Conservation (phyloP, 2,888 invertebrate species). For the Carterocephalus palaemon region DNA sequence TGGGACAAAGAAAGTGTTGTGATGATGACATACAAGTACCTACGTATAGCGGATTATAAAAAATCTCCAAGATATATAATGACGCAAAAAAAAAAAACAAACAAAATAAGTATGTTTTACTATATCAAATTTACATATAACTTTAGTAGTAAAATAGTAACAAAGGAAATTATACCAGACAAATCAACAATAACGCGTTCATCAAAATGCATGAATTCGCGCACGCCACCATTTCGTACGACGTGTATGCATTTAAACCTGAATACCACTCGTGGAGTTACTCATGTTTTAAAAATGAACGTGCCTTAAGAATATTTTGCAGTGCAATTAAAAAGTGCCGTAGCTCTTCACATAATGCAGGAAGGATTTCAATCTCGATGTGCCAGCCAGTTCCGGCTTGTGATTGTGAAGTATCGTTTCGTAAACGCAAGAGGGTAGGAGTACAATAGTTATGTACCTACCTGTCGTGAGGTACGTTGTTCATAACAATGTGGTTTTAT, state of each 20-base stretch:
- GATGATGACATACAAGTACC: too few relatives aligned
- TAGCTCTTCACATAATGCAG: constrained; percentile 11
- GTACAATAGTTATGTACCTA: neutral
- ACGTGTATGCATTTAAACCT: constrained; percentile 1
- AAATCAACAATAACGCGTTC: neutral
- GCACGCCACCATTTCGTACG: neutral
- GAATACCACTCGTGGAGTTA: neutral
- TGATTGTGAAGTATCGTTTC: neutral
- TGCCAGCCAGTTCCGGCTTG: constrained; percentile 3
- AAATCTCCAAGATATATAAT: too few relatives aligned
- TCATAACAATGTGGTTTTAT: constrained; percentile 3
- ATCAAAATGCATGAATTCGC: constrained; percentile 3
- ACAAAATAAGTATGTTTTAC: too few relatives aligned
- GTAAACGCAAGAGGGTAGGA: constrained; percentile 8
- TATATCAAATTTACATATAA: too few relatives aligned
- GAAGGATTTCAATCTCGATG: constrained; percentile 5
- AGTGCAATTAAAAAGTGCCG: constrained; percentile 17
- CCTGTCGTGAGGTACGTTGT: neutral
- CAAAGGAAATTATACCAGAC: neutral
- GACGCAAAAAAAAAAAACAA: too few relatives aligned
- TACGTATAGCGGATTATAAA: too few relatives aligned
- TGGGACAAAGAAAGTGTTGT: too few relatives aligned
- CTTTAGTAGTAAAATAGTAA: too few relatives aligned
- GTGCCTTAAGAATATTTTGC: constrained; percentile 10
- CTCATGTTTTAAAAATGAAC: constrained; percentile 7